Evolutionary conservation across 2,113 vertebrate species (phyloP), one percentile per base, ranked within the genome.

Genomic region (Rhineura floridana): DNA sequence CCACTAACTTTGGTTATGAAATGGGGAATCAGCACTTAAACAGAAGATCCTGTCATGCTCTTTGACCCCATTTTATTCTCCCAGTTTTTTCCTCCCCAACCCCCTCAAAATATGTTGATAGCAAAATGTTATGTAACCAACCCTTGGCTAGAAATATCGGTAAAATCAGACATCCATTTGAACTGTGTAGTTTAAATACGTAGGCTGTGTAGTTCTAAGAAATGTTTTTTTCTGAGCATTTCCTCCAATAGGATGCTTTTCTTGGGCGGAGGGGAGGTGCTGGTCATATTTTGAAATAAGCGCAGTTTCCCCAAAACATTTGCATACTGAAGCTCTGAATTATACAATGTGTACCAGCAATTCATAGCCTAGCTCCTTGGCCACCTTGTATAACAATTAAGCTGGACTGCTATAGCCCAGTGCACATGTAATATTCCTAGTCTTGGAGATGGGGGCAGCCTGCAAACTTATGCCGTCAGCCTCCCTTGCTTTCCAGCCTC

Each of bases 121-220:
- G 96, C 97, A 97, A 97, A 96, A 89, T 94, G 96, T 98, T 97
- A 96, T 96, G 95, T 96, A 96, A 95, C 92, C 93, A 95, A 96
- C 92, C 97, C 95, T 95, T 92, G 96, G 96, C 96, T 98, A 98
- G 99, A 99, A 99, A 99, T 99, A 99, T 98, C 98, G 96, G 95
- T 98, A 96, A n/a, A 97, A 98, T 99, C 98, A 98, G 99, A 98
- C 98, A 99, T 99, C 98, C 98, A 98, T 98, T 98, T 97, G 96
- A 97, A 96, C 96, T 83, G 1, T 62, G 13, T 13, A 86, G 76
- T 59, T 21, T 85, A 85, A 5, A 23, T 30, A 30, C 84, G 15
- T 19, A 12, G 0, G 0, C 25, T 62, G 23, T 84, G 11, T 70
- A 59, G 75, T 55, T 44, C 33, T 13, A 89, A 89, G 75, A 19